Conservation (phyloP, 2,888 invertebrate genomes). For the Xylota segnis region DNA sequence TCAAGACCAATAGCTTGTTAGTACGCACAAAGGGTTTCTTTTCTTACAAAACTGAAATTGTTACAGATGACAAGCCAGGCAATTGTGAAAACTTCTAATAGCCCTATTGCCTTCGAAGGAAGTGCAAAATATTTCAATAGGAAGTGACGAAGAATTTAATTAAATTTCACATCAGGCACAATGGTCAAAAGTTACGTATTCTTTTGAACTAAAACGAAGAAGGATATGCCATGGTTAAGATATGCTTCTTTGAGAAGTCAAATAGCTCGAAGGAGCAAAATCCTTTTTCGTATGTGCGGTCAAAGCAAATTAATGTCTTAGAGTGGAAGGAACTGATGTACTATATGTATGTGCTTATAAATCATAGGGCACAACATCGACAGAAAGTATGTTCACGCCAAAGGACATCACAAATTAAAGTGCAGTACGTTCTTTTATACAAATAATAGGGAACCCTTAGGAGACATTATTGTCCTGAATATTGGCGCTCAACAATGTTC, state of each 20-base stretch:
- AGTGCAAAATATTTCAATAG: slow-evolving; percentile 41
- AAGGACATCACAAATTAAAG: slow-evolving; percentile 47
- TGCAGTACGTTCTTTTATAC: slow-evolving; percentile 33
- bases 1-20: not conserved
- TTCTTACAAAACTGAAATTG: slow-evolving; percentile 22
- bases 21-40: slow-evolving; percentile 4
- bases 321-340: slow-evolving; percentile 24
- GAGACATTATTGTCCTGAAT: not conserved
- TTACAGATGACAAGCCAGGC: slow-evolving; percentile 23
- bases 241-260: slow-evolving; percentile 58
- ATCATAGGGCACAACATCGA: slow-evolving; percentile 13
- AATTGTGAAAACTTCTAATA: slow-evolving; percentile 20
- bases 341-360: slow-evolving; percentile 6
- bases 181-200: slow-evolving; percentile 32
- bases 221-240: slow-evolving; percentile 32
- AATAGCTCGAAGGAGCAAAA: slow-evolving; percentile 39
- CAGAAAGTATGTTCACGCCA: slow-evolving; percentile 6
- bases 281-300: slow-evolving; percentile 35
- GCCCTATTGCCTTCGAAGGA: not conserved
- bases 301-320: slow-evolving; percentile 43
- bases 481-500: slow-evolving; percentile 8
- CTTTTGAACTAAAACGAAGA: slow-evolving; percentile 16
- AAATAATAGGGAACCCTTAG: slow-evolving; percentile 19
- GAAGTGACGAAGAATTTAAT: slow-evolving; percentile 58
- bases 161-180: slow-evolving; percentile 49